Percentiles rank a stretch among this genome's conserved stretches.
Conservation (phyloP, 2,113 vertebrate genomes). For the Haemorhous mexicanus region DNA sequence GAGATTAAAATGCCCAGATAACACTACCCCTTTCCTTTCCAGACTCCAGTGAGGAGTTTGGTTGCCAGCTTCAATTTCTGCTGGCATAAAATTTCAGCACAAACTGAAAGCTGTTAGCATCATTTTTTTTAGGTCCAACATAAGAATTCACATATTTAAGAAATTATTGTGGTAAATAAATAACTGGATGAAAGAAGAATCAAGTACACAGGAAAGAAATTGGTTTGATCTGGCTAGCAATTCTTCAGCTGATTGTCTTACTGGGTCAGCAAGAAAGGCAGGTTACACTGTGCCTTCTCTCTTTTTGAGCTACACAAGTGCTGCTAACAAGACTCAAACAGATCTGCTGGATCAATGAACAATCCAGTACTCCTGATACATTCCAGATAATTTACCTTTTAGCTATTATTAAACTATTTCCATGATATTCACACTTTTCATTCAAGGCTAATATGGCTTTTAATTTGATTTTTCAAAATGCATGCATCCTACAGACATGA, state of each 20-base stretch:
- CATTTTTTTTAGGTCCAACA: not conserved
- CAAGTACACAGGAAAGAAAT: not conserved
- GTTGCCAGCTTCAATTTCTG: not conserved
- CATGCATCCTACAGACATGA: not conserved
- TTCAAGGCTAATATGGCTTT: not conserved
- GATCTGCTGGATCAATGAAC: not conserved
- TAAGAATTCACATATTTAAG: not conserved
- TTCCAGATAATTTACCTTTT: not conserved
- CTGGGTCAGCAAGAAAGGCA: not conserved
- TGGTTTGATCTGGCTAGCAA: not conserved
- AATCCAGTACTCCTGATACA: not conserved
- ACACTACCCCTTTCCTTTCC: not conserved
- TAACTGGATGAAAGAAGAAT: not conserved
- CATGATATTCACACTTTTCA: not conserved
- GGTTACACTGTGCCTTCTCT: not conserved
- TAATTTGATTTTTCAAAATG: not conserved
- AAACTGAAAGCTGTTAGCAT: not conserved
- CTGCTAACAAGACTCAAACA: not conserved
- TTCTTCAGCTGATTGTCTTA: not conserved
- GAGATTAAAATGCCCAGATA: not conserved
- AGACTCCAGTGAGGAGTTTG: not conserved
- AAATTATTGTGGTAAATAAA: not conserved
- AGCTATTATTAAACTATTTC: not conserved
- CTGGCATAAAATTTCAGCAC: not conserved
- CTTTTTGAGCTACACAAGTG: not conserved